Base-by-base conservation (phyloP, 2,113 vertebrate species). In the Cairina moschata region DNA sequence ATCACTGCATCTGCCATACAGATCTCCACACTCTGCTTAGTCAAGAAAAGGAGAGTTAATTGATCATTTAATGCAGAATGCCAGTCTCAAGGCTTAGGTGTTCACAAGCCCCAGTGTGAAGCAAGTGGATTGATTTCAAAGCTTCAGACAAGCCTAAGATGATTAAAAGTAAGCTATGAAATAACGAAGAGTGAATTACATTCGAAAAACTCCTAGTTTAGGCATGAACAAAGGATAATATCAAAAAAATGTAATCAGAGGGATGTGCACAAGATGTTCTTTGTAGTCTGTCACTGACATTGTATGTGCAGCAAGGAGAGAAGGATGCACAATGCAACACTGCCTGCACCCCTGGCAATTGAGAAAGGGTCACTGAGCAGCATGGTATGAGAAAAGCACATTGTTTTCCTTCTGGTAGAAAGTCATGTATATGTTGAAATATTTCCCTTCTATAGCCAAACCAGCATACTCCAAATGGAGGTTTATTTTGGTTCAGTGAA, bases 311-410 rank as follows among this genome's bases (percentile, higher is more conserved):
- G 91, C 73, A 50, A 69, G 40, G 44, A 74, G n/a, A 91, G 72
- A 58, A 91, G 17, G 13, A 28, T 11, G 54, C 22, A 36, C 4
- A 80, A 31, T 69, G 3, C 31, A 62, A 40, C 36, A 63, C 17
- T 6, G 80, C 11, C 59, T 17, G 3, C 7, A 48, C 11, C 4
- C 8, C 28, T 52, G 46, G 3, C 6, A 0, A 40, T 58, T 73
- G 40, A 90, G 36, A 87, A 93, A 66, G 48, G 2, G 40, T 42
- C n/a, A 82, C 0, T 4, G 9, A 91, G 12, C 6, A 3, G 2
- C 40, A n/a, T 0, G 0, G 7, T 62, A 62, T 0, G 0, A 90
- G 54, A 87, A 68, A 7, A 72, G 1, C 26, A n/a, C 5, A 66
- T 48, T 42, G 1, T 72, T 84, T 82, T 84, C 22, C 29, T 86